Base-by-base conservation (phyloP, 2,113 vertebrate species). In the Laterallus jamaicensis region DNA sequence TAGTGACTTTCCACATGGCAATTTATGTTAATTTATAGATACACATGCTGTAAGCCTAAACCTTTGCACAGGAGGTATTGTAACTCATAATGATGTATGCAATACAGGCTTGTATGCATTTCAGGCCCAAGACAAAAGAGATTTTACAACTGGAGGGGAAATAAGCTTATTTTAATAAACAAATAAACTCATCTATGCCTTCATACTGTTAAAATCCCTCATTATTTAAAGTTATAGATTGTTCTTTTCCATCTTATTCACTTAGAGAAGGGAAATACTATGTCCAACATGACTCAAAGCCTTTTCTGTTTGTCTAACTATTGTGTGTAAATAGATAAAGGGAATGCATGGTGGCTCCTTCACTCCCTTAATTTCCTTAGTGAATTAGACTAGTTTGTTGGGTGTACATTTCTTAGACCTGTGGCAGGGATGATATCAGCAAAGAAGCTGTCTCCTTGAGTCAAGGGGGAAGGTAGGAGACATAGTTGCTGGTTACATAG, bases 1-100 rank as follows among this genome's bases (percentile, higher is more conserved):
- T 93, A 69, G 80, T 93, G 76, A 93, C 49, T 95, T 95, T 90
- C 87, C 82, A 84, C 75, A 75, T 79, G 70, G 55, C 62, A 94
- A 69, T 87, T 95, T 91, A 85, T 93, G 90, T 85, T 96, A 95
- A 95, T 95, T 94, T 96, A 87, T 85, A 90, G 74, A 68, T 79
- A 79, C 20, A 76, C 42, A 60, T 75, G 22, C 58, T 49, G 29
- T 82, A 93, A 76, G 81, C 56, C 78, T 93, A 91, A 95, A 82
- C 29, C 66, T 91, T 93, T 82, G 89, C 76, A 77, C 58, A 64
- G 62, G 66, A 95, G 78, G 18, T 84, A 76, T 58, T 95, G 82
- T 85, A 94, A 64, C 42, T 94, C 74, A 91, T 68, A 93, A 90
- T 59, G 74, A 90, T 87, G 70, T 39, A 39, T 87, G 62, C 52